A percentile compares a stretch with the other conserved stretches of the same genome.
These are phyloP conservation scores for Perizoma affinitatum DNA, from an alignment of 2,888 invertebrate species.

Conservation along the genomic window DNA sequence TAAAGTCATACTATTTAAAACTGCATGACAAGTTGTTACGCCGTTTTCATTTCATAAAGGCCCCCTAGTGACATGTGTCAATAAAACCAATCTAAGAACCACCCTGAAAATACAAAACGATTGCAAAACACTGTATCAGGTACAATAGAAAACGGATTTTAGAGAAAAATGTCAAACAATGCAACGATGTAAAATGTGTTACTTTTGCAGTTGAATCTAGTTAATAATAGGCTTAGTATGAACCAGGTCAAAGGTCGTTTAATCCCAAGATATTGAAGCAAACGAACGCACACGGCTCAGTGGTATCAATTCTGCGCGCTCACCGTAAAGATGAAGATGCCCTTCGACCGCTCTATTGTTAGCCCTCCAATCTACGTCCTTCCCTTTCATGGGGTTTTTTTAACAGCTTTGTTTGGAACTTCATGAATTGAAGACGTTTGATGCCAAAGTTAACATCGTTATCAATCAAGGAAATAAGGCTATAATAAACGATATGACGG, in stretches of 20 bases:
- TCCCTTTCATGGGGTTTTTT: conserved; percentile 32
- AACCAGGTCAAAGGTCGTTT: conserved; percentile 2
- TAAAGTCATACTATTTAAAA: too few species aligned
- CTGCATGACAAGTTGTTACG: too few species aligned
- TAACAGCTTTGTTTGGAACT: conserved; percentile 28
- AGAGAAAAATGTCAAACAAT: too few species aligned
- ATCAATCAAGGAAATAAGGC: conserved; percentile 3
- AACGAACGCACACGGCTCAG: conserved; percentile 24
- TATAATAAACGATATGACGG: neutral
- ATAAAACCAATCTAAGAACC: too few species aligned
- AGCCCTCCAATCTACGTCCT: conserved; percentile 63
- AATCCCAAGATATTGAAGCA: conserved; percentile 14
- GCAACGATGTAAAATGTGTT: too few species aligned
- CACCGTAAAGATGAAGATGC: conserved; percentile 80
- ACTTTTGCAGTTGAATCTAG: too few species aligned
- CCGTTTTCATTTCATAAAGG: too few species aligned
- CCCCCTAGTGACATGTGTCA: too few species aligned
- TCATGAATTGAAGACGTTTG: conserved; percentile 13
- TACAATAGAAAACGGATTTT: too few species aligned
- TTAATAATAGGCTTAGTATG: too few species aligned
- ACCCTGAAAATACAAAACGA: too few species aligned
- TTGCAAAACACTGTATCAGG: too few species aligned
- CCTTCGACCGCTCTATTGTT: conserved; percentile 74
- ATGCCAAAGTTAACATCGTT: conserved; percentile 1
- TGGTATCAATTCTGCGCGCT: conserved; percentile 42